Base-by-base conservation (phyloP, 2,888 invertebrate species). In the Eurois occulta region DNA sequence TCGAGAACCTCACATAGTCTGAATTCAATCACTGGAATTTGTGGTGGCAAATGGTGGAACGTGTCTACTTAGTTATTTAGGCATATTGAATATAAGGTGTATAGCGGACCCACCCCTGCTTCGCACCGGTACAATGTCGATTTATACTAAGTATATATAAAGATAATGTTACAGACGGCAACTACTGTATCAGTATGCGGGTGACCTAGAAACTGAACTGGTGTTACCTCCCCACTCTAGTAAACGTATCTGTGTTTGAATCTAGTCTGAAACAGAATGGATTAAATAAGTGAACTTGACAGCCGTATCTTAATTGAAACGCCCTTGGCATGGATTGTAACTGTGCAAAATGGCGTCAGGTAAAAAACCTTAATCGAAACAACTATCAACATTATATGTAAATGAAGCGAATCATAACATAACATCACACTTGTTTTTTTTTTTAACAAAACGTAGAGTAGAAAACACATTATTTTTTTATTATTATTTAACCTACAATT, bases 261-360 rank as follows among this genome's bases (percentile, higher is more conserved):
- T 78, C 70, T 78, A 70, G 28, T 69, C 64, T 79, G 38, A 52
- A 71, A 64, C 79, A 32, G 71, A 76, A 72, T 64, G 41, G 69
- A 74, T 74, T 58, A 70, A 79, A 76, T 58, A 70, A 79, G 74
- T 79, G 76, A 84, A 82, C 74, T 84, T 84, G 84, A 77, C 71
- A 75, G 46, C 65, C 81, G 64, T 86, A 75, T 77, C 81, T 72
- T 68, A 85, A 81, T 81, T 78, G 58, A 28, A 38, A 72, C 16
- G 78, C 21, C 70, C 78, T 79, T 82, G 67, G 21, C 41, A 28
- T 46, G 16, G 75, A 77, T 73, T 43, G 70, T 85, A 79, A 77
- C 70, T 72, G 68, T 18, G 1, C 68, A 65, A 64, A 73, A 78
- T 74, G 72, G 64, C 62, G 62, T 68, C 52, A 18, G 32, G n/a